A percentile compares a stretch with the other conserved stretches of the same genome.
Evolutionary conservation across 2,797 vertebrate species (phyloP).

Genomic region (Notamacropus eugenii): DNA sequence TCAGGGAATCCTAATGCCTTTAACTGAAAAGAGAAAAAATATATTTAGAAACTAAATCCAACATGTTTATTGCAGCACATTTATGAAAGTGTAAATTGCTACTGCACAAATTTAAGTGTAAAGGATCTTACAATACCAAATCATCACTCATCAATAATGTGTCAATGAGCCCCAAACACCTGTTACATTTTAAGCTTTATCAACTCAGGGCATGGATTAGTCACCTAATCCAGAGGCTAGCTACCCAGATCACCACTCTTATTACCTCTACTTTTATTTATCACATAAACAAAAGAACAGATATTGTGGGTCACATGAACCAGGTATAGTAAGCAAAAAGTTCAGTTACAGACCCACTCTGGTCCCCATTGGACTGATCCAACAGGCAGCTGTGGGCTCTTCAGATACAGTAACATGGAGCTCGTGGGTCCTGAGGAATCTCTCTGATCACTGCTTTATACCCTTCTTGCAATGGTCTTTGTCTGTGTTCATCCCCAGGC

Average conservation of each 20-base stretch:
- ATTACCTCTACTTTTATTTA: background rate
- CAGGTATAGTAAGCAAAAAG: background rate
- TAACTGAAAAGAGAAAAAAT: conserved; percentile 88
- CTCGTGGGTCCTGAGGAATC: background rate
- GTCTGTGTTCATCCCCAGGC: background rate
- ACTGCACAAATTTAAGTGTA: background rate
- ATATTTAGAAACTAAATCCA: conserved; percentile 66
- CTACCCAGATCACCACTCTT: background rate
- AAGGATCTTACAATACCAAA: background rate
- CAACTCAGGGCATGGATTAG: background rate
- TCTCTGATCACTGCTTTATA: background rate
- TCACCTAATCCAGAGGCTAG: background rate
- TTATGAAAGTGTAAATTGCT: background rate
- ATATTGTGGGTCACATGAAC: background rate
- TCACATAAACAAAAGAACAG: background rate
- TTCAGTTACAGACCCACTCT: background rate
- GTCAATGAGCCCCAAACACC: background rate
- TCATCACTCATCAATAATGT: conserved; percentile 25
- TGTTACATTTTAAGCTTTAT: background rate
- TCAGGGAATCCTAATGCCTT: conserved; percentile 98
- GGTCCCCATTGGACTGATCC: background rate
- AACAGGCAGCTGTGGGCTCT: background rate
- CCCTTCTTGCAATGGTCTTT: background rate
- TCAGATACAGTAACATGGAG: background rate
- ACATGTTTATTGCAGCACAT: background rate